Percentiles rank a stretch among this genome's conserved stretches.
phyloP scores from a whole-genome alignment of 2,888 invertebrate genomes.

The Yponomeuta evonymella region DNA sequence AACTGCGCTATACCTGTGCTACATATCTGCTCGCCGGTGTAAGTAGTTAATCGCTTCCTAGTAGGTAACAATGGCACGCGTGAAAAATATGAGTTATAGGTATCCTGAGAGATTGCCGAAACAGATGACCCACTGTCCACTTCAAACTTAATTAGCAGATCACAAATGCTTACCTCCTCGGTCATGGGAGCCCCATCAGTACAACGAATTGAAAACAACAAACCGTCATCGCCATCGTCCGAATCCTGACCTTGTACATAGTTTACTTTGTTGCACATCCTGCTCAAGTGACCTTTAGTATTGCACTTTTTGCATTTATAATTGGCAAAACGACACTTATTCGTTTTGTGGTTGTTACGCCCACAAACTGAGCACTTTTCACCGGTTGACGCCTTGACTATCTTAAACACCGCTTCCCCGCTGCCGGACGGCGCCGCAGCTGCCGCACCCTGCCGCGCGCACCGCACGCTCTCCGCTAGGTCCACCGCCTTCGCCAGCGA shows the following conservation, averaged over 20 bases:
- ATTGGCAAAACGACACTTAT: conserved; percentile 26
- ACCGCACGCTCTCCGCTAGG: conserved; percentile 4
- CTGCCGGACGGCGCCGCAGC: background rate
- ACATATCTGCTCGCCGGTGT: background rate
- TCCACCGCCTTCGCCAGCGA: conserved; percentile 17
- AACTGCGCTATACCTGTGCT: background rate
- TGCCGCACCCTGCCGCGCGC: conserved; percentile 5
- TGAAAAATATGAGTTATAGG: background rate
- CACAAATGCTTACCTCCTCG: conserved; percentile 19
- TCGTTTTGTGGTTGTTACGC: conserved; percentile 24
- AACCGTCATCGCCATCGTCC: conserved; percentile 25
- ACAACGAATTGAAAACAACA: conserved; percentile 23
- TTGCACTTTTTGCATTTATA: conserved; percentile 27
- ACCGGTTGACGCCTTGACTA: background rate
- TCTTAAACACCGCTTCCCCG: background rate
- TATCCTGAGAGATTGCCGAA: conserved; percentile 8
- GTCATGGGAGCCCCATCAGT: conserved; percentile 23
- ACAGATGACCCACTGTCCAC: conserved; percentile 17
- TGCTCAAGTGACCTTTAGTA: conserved; percentile 23
- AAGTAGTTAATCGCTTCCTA: background rate
- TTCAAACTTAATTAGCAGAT: conserved; percentile 15
- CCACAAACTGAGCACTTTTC: conserved; percentile 27
- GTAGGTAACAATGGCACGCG: background rate
- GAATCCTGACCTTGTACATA: conserved; percentile 15
- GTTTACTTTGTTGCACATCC: conserved; percentile 24